These are phyloP conservation scores for Sparus aurata DNA, from an alignment of 2,797 vertebrate genomes.

Conservation along the genomic window DNA sequence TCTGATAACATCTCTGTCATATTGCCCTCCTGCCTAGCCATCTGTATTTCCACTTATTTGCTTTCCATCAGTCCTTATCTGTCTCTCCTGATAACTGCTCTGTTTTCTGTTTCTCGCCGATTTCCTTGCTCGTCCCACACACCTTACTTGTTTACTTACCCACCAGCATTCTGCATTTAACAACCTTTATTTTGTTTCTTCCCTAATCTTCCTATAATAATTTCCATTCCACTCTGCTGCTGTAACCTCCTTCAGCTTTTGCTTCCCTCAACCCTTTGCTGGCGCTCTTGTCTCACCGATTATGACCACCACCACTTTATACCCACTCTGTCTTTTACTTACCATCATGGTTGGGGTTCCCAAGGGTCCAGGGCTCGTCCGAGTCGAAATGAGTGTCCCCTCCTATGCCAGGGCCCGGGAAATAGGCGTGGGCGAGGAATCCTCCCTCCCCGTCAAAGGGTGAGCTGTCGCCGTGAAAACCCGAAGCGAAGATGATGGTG, in stretches of 20 bases:
- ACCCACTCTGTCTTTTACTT: conserved; percentile 57
- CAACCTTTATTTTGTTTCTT: background rate
- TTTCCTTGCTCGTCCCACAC: conserved; percentile 28
- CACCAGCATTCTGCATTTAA: conserved; percentile 1
- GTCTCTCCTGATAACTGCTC: conserved; percentile 29
- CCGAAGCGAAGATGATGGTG: conserved; percentile 99
- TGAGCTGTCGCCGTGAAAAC: conserved; percentile 98
- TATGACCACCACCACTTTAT: background rate
- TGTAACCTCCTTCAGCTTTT: background rate
- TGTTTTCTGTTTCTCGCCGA: conserved; percentile 14
- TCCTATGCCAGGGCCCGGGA: conserved; percentile 97
- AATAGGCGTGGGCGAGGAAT: conserved; percentile 98
- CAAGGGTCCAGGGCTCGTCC: conserved; percentile 98
- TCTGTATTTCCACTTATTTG: conserved; percentile 57
- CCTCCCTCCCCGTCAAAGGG: conserved; percentile 98
- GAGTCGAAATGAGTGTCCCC: conserved; percentile 99
- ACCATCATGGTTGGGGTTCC: conserved; percentile 99
- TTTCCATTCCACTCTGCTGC: background rate
- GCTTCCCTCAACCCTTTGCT: background rate
- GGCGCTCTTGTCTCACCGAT: background rate
- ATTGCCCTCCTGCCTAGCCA: conserved; percentile 56
- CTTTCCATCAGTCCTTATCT: conserved; percentile 56
- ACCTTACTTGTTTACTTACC: conserved; percentile 10
- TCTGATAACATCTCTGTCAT: conserved; percentile 54
- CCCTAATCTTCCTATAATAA: background rate